Percentiles rank a stretch among this genome's conserved stretches.
Conservation (phyloP, 2,888 invertebrate genomes). For the Dolomedes plantarius region DNA sequence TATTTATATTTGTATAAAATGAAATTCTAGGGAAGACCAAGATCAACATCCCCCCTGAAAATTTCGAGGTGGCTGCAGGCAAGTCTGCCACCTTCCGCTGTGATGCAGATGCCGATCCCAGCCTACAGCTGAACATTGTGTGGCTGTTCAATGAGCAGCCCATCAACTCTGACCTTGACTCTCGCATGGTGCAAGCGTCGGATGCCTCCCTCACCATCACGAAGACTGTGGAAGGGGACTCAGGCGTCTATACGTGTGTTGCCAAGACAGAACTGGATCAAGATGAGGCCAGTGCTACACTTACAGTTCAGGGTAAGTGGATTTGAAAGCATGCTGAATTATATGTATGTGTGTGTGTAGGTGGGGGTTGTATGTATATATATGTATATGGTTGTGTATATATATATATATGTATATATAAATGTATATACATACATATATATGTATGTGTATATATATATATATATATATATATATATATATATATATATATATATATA, state of each 20-base stretch:
- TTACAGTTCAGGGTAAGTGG: slow-evolving; percentile 92
- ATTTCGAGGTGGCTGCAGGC: slow-evolving; percentile 94
- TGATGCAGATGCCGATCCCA: slow-evolving; percentile 93
- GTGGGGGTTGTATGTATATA: too few relatives aligned
- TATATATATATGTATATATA: too few relatives aligned
- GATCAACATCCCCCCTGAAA: slow-evolving; percentile 90
- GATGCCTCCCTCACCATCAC: slow-evolving; percentile 96
- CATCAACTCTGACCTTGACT: slow-evolving; percentile 91
- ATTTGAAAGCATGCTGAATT: too few relatives aligned
- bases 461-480: too few relatives aligned
- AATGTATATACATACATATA: too few relatives aligned
- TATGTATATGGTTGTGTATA: too few relatives aligned
- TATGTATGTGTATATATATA: too few relatives aligned
- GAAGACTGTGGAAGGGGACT: slow-evolving; percentile 95
- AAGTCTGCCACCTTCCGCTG: slow-evolving; percentile 93
- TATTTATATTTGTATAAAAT: too few relatives aligned
- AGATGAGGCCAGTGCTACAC: slow-evolving; percentile 88
- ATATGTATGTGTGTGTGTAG: too few relatives aligned
- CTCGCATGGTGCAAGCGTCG: slow-evolving; percentile 84
- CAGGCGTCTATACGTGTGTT: slow-evolving; percentile 95
- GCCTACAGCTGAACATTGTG: slow-evolving; percentile 85
- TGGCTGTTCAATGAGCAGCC: slow-evolving; percentile 92
- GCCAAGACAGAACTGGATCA: slow-evolving; percentile 93
- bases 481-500: too few relatives aligned
- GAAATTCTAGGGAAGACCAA: slow-evolving; percentile 85